Base-by-base conservation (phyloP, 2,888 invertebrate species). In the Galeruca laticollis region DNA sequence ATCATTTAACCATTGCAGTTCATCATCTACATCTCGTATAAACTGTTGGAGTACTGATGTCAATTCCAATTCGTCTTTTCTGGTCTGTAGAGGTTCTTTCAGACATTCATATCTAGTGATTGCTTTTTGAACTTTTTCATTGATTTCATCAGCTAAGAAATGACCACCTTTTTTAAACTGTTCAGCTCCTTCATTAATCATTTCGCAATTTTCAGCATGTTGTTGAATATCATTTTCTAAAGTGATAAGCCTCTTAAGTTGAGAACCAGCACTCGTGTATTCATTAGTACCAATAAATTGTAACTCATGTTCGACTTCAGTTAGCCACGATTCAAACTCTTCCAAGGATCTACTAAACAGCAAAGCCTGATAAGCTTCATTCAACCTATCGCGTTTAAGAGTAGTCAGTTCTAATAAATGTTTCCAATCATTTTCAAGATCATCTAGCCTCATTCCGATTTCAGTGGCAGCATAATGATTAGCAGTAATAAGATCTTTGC, bases 311-410 rank as follows among this genome's bases (percentile, higher is more conserved):
- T 96, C 96, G 0, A 93, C 88, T 68, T 97, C 97, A 78, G 96
- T 96, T 85, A 98, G 92, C 98, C 98, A 99, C 13, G 91, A 88
- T 79, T 95, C 94, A 82, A 98, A 93, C 86, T 99, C 98, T 79
- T 98, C 98, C 65, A 98, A 86, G 0, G 94, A 94, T 6, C 98
- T 90, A 65, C 93, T 92, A 84, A 96, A 97, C 56, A 95, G 88
- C 13, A 97, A 85, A 0, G 97, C 97, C 84, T 96, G 95, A 85
- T 97, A 94, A 0, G 98, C 97, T 83, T 98, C 96, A 77, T 93
- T 92, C 0, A 98, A 87, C 5, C 97, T 89, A 73, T 93, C 93
- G 68, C 94, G 92, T 78, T 98, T 97, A 11, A 94, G 87, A 70
- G 92, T 90, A 0, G 96, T 94, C 0, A 94, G 91, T 49, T 92